Evolutionary conservation across 2,797 vertebrate genomes (phyloP), one percentile per base, ranked within the genome.

Genomic region (Meda fulgida): DNA sequence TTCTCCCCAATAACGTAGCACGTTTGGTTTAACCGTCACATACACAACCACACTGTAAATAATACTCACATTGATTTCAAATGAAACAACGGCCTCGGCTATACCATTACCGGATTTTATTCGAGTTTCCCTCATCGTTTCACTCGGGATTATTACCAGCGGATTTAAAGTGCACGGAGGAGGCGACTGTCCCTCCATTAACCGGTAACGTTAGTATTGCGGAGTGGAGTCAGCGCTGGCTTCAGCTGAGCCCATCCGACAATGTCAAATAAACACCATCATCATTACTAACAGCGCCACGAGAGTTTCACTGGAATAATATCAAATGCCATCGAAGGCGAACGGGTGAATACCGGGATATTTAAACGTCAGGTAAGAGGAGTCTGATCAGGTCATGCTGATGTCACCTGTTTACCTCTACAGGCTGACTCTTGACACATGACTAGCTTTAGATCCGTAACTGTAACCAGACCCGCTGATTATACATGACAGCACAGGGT

Each of bases 31-130:
- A 60, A 11, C 67, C 51, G 29, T 84, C 78, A 58, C 46, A 65
- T 29, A 75, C 31, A 65, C 78, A 73, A 40, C 43, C 71, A 75
- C 79, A 70, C 73, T 78, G 87, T 88, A 86, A 88, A 88, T 86
- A 86, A 75, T 63, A 46, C 83, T 43, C 83, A 26, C 55, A 31
- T 51, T 60, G 51, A 31, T 66, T 78, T 63, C 19, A 51, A 73
- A 63, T 58, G 34, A 55, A 77, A 67, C 81, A 43, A 69, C 63
- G 34, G 4, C 11, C 29, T 78, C 53, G n/a, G 55, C 16, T 79
- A 7, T 31, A 58, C 43, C 7, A 38, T 65, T 40, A 63, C 1
- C 18, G 83, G 48, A 77, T 70, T 51, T 51, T 38, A 16, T 48
- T 36, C 51, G 40, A 34, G 26, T 36, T 48, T 34, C 1, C 66